Conservation (phyloP, 2,113 vertebrate species). For the Psilopogon haemacephalus region DNA sequence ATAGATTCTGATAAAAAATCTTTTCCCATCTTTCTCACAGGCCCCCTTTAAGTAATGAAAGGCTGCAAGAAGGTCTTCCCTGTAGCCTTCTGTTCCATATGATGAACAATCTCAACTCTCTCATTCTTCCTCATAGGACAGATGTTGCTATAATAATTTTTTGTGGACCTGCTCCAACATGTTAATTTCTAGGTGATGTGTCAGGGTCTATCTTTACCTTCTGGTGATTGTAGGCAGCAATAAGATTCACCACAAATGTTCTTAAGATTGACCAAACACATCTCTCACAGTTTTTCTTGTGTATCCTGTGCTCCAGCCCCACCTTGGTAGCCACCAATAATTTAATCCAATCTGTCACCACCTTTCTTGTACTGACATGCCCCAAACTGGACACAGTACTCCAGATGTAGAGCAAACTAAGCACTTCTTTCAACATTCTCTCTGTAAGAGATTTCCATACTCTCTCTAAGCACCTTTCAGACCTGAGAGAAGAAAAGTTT, state of each 20-base stretch:
- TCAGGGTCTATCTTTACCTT: not conserved
- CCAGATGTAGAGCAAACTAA: not conserved
- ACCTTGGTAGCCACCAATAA: not conserved
- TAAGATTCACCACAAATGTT: not conserved
- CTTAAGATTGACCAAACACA: not conserved
- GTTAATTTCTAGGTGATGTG: not conserved
- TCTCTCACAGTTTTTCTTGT: not conserved
- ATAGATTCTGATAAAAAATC: too few relatives aligned
- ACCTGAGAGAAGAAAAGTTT: not conserved
- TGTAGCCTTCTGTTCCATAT: too few relatives aligned
- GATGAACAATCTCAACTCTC: too few relatives aligned
- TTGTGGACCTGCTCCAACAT: too few relatives aligned
- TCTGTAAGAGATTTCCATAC: not conserved
- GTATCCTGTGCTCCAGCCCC: not conserved
- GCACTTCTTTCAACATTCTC: not conserved
- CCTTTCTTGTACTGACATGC: not conserved
- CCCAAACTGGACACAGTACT: not conserved
- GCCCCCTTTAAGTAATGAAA: too few relatives aligned
- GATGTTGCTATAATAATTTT: too few relatives aligned
- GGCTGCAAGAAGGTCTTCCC: too few relatives aligned
- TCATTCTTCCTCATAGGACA: too few relatives aligned
- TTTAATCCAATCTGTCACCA: not conserved
- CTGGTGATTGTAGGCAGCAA: not conserved
- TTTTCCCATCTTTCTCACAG: too few relatives aligned
- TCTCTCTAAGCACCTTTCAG: not conserved